Evolutionary conservation across 2,113 vertebrate genomes (phyloP), one percentile per base, ranked within the genome.

Genomic region (Lepisosteus oculatus): DNA sequence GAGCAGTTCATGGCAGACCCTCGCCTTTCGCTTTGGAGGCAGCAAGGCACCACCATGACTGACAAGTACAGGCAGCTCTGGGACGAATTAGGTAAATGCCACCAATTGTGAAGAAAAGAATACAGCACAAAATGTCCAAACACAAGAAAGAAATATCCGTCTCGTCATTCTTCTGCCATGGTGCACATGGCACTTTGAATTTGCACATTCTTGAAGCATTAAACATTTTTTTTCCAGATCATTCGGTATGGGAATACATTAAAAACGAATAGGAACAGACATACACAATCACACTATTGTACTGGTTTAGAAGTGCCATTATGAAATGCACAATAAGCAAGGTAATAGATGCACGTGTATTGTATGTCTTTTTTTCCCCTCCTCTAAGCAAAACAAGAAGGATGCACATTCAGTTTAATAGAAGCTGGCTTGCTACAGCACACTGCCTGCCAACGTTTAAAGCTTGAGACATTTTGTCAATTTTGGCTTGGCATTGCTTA

Each of bases 31-130:
- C 92, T 96, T 77, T 98, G 96, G 96, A 93, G 93, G 75, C 96
- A 97, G 76, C 96, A 97, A 90, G 96, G 97, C 79, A 98, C 94
- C 68, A 79, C 94, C 71, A 98, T 98, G 96, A 97, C 96, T 44
- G 97, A 98, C 92, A 98, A 98, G 84, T 98, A 97, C 72, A 92
- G 96, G 80, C 96, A 97, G 81, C 95, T 98, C 85, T 98, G 96
- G 96, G 96, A 97, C 75, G 92, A 94, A 84, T 80, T 94, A 77
- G 93, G 93, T 93, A 92, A 92, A 86, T 85, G 69, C 11, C 74
- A 13, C n/a, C 29, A 12, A 4, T 4, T 59, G 7, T n/a, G 3
- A 59, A 6, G 56, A 4, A 59, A 13, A n/a, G 12, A 59, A 14
- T 59, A 4, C n/a, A 51, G 1, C 47, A 51, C 47, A 29, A 29